A percentile compares a stretch with the other conserved stretches of the same genome.
phyloP scores from a whole-genome alignment of 2,797 vertebrate species.

The Rhincodon typus region DNA sequence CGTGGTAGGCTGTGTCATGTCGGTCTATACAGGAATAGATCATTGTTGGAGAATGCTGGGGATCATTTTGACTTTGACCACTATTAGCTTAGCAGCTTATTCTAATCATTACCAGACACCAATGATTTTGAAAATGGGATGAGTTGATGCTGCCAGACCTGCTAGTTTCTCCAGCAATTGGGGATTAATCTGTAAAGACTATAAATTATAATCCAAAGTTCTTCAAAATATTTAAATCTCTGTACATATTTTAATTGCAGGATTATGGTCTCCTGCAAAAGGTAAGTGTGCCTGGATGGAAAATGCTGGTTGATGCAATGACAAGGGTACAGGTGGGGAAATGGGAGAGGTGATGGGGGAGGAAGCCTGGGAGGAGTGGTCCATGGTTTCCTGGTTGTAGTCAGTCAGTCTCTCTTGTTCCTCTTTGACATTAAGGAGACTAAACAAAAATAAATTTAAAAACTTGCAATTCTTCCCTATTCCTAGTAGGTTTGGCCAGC shows the following conservation, averaged over 20 bases:
- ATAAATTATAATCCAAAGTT: neutral
- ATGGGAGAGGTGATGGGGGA: neutral
- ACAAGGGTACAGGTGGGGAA: neutral
- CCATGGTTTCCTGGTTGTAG: neutral
- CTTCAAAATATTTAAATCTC: neutral
- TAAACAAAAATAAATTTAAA: no score
- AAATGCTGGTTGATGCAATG: neutral
- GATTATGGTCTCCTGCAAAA: neutral
- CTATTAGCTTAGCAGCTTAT: neutral
- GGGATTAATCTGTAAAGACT: neutral
- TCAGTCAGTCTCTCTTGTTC: no score
- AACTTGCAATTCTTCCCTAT: neutral
- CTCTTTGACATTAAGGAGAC: neutral
- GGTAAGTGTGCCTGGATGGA: neutral
- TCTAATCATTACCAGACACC: neutral
- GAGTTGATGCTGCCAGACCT: no score
- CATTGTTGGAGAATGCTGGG: neutral
- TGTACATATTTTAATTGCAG: neutral
- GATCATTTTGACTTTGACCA: neutral
- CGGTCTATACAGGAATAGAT: neutral
- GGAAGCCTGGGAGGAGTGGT: neutral
- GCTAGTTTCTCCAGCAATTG: neutral
- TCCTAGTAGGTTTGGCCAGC: neutral
- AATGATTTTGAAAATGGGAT: neutral
- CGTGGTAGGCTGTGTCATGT: neutral